A percentile compares a stretch with the other conserved stretches of the same genome.
Conservation (phyloP, 1,140 invertebrate species). For the Calliphora vicina region DNA sequence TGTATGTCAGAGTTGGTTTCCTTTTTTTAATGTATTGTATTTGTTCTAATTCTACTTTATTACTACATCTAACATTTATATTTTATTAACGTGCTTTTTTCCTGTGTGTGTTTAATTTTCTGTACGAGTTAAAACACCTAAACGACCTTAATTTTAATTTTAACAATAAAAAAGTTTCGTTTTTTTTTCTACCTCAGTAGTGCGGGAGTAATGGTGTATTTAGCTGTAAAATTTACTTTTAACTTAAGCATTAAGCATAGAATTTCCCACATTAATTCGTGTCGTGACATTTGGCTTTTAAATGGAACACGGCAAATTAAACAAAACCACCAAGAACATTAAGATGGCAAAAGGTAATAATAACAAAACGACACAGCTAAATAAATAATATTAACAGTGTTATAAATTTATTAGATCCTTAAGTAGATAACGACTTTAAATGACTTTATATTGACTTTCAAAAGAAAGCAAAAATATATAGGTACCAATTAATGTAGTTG, state of each 20-base stretch:
- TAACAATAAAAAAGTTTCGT: background rate
- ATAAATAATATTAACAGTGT: background rate
- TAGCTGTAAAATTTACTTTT: background rate
- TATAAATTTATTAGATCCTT: no score
- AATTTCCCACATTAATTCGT: background rate
- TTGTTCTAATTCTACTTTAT: background rate
- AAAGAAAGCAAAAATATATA: no score
- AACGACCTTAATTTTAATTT: background rate
- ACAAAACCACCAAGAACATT: background rate
- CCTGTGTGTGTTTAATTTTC: background rate
- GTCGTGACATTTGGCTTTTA: constrained; percentile 3
- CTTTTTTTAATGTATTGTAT: background rate
- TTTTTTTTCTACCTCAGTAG: background rate
- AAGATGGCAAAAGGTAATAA: background rate
- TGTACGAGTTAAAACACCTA: background rate
- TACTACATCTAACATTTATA: background rate
- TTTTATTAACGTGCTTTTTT: background rate
- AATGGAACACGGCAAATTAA: background rate
- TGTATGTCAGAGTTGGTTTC: no score
- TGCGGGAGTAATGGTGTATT: no score
- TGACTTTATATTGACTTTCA: no score
- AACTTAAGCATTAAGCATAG: background rate
- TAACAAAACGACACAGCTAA: background rate
- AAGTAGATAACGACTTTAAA: no score
- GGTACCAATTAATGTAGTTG: no score